Base-by-base conservation (phyloP, 2,888 invertebrate species). In the Heteropelma amictum region DNA sequence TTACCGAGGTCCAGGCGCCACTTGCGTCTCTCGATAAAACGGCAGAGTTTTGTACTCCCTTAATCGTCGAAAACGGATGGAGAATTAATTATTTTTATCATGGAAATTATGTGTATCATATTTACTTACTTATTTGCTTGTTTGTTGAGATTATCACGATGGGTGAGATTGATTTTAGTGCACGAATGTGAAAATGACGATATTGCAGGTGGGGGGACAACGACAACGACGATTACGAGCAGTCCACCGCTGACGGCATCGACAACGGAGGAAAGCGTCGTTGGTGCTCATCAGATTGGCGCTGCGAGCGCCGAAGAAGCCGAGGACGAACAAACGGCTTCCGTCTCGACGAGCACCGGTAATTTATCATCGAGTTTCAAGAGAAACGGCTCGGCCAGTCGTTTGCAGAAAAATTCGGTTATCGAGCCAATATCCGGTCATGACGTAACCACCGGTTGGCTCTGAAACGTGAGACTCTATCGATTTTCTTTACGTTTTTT, bases 381-480 rank as follows among this genome's bases (percentile, higher is more conserved):
- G 81, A 87, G 89, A 64, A 91, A 91, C 89, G 92, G 92, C 72
- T 92, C 93, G 78, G 91, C 92, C 83, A 91, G 91, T 81, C 91
- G 92, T 83, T 89, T 93, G 82, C 92, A 93, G 79, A 92, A 93
- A 86, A 90, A 94, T 82, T 93, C 94, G 12, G 94, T 94, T 78
- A 93, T 95, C 77, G 94, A 94, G 86, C 94, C 94, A 80, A 91
- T 94, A 82, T 93, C 93, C 89, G 94, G 94, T 1, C 94, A 94
- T 89, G 93, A 93, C 88, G 92, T 92, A 84, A 92, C 93, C 77
- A 91, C 93, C 56, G 94, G 94, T 80, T 94, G 94, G 94, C 92
- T 93, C 78, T 93, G 87, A 89, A 81, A 72, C 56, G 65, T 40
- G 14, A 60, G 17, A 51, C 28, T 30, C 28, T 30, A 47, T 67